phyloP scores from a whole-genome alignment of 2,888 invertebrate genomes.

The Ormia ochracea region DNA sequence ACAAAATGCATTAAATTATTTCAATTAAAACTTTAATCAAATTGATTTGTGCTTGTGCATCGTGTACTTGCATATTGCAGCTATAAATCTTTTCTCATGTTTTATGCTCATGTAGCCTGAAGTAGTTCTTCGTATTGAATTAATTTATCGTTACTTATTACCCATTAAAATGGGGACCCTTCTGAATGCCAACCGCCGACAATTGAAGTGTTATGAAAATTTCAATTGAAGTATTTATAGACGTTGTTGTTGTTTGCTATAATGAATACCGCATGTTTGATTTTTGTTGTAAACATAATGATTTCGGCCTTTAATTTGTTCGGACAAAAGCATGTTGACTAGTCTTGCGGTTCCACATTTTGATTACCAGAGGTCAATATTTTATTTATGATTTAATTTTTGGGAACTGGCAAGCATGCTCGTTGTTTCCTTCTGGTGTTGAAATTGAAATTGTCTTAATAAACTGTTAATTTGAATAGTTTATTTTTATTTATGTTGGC shows the following conservation, averaged over 20 bases:
- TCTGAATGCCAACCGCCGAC: neutral
- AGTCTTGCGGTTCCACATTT: neutral
- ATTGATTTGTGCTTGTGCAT: neutral
- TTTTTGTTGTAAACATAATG: neutral
- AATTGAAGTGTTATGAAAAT: slow-evolving; percentile 57
- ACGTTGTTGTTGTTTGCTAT: slow-evolving; percentile 5
- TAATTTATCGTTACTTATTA: slow-evolving; percentile 35
- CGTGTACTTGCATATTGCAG: neutral
- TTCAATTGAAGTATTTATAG: slow-evolving; percentile 43
- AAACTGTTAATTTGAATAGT: neutral
- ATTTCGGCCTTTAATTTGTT: neutral
- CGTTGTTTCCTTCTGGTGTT: neutral
- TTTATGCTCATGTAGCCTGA: neutral
- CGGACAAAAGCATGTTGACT: neutral
- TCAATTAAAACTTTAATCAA: neutral
- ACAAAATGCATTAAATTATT: slow-evolving; percentile 1
- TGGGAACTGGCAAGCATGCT: neutral
- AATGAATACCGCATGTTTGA: neutral
- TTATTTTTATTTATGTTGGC: neutral
- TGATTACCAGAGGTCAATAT: slow-evolving; percentile 20
- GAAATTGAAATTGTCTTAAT: neutral
- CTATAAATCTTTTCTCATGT: neutral
- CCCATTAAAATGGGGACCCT: slow-evolving; percentile 39
- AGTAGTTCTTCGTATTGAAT: slow-evolving; percentile 29
- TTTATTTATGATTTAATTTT: slow-evolving; percentile 20